These are phyloP conservation scores for Scaptomyza flava DNA, from an alignment of 2,888 invertebrate species.

Conservation along the genomic window DNA sequence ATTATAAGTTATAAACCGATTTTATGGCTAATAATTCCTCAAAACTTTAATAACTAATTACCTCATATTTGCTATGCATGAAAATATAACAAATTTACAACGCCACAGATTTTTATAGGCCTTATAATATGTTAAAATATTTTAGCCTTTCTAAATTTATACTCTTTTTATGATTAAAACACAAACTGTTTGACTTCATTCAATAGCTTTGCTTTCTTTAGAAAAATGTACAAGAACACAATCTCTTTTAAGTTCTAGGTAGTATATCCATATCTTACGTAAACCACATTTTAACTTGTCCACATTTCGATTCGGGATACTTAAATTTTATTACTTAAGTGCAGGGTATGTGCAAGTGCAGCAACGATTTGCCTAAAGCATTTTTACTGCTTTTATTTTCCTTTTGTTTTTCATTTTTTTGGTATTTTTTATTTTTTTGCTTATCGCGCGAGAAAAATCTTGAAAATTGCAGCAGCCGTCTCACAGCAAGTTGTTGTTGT, in stretches of 20 bases:
- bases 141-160: too few species aligned
- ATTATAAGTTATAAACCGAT: background rate
- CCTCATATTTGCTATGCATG: too few species aligned
- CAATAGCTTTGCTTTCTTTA: background rate
- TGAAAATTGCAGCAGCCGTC: slow-evolving; percentile 66
- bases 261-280: background rate
- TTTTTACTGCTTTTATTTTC: slow-evolving; percentile 37
- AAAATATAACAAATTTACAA: too few species aligned
- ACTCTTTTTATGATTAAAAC: too few species aligned
- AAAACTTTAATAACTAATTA: background rate
- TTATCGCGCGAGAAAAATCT: slow-evolving; percentile 80
- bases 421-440: slow-evolving; percentile 57
- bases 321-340: background rate
- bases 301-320: background rate
- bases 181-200: background rate
- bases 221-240: background rate
- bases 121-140: too few species aligned
- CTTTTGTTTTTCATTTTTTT: slow-evolving; percentile 25
- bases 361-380: background rate
- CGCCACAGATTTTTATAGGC: too few species aligned
- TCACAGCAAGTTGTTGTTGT: slow-evolving; percentile 18
- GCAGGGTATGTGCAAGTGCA: slow-evolving; percentile 14
- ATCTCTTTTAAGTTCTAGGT: background rate
- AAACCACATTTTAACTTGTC: background rate
- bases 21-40: background rate